phyloP scores from a whole-genome alignment of 2,888 invertebrate genomes.

The Cosmia pyralina region DNA sequence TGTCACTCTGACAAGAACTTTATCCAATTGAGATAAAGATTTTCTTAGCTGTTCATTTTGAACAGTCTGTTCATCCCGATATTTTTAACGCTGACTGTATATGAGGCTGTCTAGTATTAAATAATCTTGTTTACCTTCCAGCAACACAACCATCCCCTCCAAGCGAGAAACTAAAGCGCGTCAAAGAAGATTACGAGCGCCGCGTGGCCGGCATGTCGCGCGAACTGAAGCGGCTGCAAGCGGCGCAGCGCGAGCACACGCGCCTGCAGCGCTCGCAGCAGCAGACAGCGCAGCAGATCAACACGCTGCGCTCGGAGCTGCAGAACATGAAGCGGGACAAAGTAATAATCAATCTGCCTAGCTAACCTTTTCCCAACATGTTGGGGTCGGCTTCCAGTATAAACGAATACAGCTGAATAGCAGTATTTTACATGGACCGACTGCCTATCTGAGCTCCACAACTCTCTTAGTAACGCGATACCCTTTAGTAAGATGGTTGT shows the following conservation, averaged over 20 bases:
- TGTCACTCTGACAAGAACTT: too few relatives aligned
- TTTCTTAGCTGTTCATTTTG: too few relatives aligned
- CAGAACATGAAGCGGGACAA: conserved; percentile 93
- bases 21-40: too few relatives aligned
- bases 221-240: conserved; percentile 94
- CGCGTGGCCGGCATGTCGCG: conserved; percentile 95
- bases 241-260: conserved; percentile 97
- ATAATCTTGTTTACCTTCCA: conserved; percentile 41
- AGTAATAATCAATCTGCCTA: neutral
- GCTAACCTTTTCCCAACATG: too few relatives aligned
- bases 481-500: too few relatives aligned
- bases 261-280: conserved; percentile 95
- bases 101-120: neutral
- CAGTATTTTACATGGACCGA: too few relatives aligned
- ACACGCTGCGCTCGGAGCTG: conserved; percentile 94
- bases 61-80: too few relatives aligned
- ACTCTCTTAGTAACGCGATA: too few relatives aligned
- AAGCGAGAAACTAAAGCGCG: conserved; percentile 93
- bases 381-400: too few relatives aligned
- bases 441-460: too few relatives aligned
- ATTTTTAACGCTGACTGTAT: too few relatives aligned
- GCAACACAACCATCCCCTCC: conserved; percentile 90
- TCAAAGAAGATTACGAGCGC: conserved; percentile 97
- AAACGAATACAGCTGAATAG: too few relatives aligned
- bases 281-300: conserved; percentile 97